Conservation (phyloP, 2,113 vertebrate species). For the Entomyzon cyanotis region DNA sequence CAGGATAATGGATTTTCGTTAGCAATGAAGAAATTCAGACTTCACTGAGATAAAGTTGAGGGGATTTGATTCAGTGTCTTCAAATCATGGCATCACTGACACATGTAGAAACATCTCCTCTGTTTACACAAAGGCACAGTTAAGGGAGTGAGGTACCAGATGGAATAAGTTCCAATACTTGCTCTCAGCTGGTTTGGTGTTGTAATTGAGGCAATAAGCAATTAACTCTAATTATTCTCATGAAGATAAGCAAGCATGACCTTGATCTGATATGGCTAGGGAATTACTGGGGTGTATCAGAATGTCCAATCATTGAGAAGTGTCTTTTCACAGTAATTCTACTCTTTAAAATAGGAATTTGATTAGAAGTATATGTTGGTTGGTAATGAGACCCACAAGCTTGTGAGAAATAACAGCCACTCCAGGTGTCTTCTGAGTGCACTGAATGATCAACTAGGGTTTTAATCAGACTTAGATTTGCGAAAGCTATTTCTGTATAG, state of each 20-base stretch:
- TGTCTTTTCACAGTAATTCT: background rate
- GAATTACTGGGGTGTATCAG: background rate
- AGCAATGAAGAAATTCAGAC: background rate
- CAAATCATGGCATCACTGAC: background rate
- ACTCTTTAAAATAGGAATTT: background rate
- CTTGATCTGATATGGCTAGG: background rate
- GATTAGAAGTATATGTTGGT: background rate
- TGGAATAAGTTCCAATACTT: background rate
- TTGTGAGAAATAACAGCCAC: background rate
- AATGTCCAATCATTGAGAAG: background rate
- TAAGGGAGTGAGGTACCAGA: background rate
- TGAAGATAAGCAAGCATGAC: background rate
- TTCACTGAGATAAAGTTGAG: background rate
- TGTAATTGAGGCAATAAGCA: background rate
- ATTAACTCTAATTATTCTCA: background rate
- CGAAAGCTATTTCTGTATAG: background rate
- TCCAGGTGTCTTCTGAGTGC: background rate
- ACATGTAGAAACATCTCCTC: background rate
- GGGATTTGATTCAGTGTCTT: background rate
- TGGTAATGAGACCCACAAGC: background rate
- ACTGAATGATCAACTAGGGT: background rate
- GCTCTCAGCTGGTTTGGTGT: background rate
- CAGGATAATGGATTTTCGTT: background rate
- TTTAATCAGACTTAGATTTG: background rate
- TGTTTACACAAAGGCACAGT: background rate